Conservation (phyloP, 2,888 invertebrate species). For the Pheosia tremula region DNA sequence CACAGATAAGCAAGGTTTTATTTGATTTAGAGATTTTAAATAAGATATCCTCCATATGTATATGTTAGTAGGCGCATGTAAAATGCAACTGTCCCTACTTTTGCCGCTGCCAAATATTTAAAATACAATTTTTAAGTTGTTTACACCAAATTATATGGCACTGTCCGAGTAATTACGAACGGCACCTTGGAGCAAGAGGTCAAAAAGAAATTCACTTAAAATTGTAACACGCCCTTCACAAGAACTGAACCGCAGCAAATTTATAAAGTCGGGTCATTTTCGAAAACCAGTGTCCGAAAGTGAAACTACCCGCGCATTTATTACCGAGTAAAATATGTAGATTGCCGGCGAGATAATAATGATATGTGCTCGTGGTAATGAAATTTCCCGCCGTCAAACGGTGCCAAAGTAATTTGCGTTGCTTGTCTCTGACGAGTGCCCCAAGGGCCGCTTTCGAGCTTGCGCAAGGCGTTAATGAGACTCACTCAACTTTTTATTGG, state of each 20-base stretch:
- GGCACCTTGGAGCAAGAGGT: slow-evolving; percentile 82
- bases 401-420: slow-evolving; percentile 85
- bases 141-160: slow-evolving; percentile 76
- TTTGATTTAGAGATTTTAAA: too few species aligned
- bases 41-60: too few species aligned
- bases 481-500: slow-evolving; percentile 67
- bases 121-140: slow-evolving; percentile 73
- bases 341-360: slow-evolving; percentile 83
- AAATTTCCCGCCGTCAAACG: slow-evolving; percentile 85
- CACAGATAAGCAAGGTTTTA: too few species aligned
- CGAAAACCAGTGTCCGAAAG: slow-evolving; percentile 83
- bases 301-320: slow-evolving; percentile 83
- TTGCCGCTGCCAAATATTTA: slow-evolving; percentile 50
- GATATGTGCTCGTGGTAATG: slow-evolving; percentile 85
- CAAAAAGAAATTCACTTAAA: slow-evolving; percentile 84
- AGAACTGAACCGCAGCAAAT: slow-evolving; percentile 64
- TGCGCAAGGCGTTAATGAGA: slow-evolving; percentile 81
- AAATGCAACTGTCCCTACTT: slow-evolving; percentile 34
- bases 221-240: slow-evolving; percentile 82
- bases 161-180: slow-evolving; percentile 70
- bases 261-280: slow-evolving; percentile 81
- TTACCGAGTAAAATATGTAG: slow-evolving; percentile 84
- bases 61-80: not conserved
- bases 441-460: slow-evolving; percentile 83
- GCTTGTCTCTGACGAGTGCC: slow-evolving; percentile 81